Conservation (phyloP, 2,797 vertebrate genomes). For the Rhinogobio ventralis region DNA sequence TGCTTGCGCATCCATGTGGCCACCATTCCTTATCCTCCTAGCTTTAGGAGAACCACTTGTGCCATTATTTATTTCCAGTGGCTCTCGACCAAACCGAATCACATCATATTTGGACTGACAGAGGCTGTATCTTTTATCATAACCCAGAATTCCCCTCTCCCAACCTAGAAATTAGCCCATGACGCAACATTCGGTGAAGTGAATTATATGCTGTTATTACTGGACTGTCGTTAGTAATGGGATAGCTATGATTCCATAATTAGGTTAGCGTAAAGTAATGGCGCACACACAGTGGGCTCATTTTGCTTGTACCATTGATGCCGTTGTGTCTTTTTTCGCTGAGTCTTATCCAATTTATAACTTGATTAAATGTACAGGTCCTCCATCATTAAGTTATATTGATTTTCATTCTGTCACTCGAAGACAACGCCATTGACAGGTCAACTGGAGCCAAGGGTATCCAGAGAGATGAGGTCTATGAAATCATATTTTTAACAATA, state of each 20-base stretch:
- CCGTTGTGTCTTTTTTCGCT: conserved; percentile 55
- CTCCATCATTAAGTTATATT: conserved; percentile 65
- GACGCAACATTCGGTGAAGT: conserved; percentile 42
- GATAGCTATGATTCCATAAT: conserved; percentile 51
- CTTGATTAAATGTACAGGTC: conserved; percentile 69
- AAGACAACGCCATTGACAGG: conserved; percentile 39
- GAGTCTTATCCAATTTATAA: conserved; percentile 56
- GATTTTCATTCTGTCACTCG: conserved; percentile 69
- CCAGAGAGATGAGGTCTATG: neutral
- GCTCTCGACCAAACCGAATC: conserved; percentile 41
- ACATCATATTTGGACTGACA: conserved; percentile 43
- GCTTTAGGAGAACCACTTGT: neutral
- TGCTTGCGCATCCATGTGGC: neutral
- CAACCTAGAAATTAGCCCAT: conserved; percentile 51
- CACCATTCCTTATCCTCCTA: conserved; percentile 8
- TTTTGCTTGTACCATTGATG: conserved; percentile 40
- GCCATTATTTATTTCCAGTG: conserved; percentile 28
- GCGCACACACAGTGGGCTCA: conserved; percentile 11
- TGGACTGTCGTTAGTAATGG: conserved; percentile 49
- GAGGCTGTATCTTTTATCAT: conserved; percentile 24
- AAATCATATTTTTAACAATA: conserved; percentile 37
- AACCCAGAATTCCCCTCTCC: conserved; percentile 42
- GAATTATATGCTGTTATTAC: conserved; percentile 55
- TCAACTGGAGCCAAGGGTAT: conserved; percentile 20
- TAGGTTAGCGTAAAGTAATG: conserved; percentile 52